Percentiles rank a stretch among this genome's conserved stretches.
Evolutionary conservation across 1,140 invertebrate species (phyloP).

Genomic region (Caenorhabditis tropicalis): DNA sequence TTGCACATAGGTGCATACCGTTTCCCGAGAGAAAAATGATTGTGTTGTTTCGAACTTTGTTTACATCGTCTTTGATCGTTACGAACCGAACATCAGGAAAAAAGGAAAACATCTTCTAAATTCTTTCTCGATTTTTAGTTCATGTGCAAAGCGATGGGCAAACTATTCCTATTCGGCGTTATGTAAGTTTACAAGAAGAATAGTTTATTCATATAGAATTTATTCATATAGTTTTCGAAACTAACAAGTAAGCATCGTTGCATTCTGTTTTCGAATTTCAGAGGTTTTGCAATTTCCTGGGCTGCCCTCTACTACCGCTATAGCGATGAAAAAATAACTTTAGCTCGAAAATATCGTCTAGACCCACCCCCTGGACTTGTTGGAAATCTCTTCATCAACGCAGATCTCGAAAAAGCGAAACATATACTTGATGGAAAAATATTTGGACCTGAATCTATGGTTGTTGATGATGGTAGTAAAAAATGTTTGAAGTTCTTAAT

Average conservation of each 20-base stretch:
- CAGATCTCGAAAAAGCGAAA: conserved; percentile 55
- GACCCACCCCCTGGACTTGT: conserved; percentile 58
- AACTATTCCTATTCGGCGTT: background rate
- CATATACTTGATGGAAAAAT: conserved; percentile 64
- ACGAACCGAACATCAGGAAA: background rate
- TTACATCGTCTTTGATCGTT: background rate
- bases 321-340: conserved; percentile 23
- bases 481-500: background rate
- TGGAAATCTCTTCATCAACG: conserved; percentile 59
- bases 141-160: conserved; percentile 14
- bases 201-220: background rate
- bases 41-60: too few relatives aligned
- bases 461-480: conserved; percentile 62
- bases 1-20: background rate
- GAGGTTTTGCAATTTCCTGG: conserved; percentile 45
- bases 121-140: background rate
- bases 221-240: background rate
- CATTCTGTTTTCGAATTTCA: background rate
- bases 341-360: conserved; percentile 44
- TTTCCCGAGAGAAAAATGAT: background rate
- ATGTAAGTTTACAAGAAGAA: background rate
- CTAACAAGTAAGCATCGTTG: background rate
- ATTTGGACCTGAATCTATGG: conserved; percentile 65
- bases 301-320: conserved; percentile 51
- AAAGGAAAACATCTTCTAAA: background rate